Conservation (phyloP, 2,113 vertebrate genomes). For the Podilymbus podiceps region DNA sequence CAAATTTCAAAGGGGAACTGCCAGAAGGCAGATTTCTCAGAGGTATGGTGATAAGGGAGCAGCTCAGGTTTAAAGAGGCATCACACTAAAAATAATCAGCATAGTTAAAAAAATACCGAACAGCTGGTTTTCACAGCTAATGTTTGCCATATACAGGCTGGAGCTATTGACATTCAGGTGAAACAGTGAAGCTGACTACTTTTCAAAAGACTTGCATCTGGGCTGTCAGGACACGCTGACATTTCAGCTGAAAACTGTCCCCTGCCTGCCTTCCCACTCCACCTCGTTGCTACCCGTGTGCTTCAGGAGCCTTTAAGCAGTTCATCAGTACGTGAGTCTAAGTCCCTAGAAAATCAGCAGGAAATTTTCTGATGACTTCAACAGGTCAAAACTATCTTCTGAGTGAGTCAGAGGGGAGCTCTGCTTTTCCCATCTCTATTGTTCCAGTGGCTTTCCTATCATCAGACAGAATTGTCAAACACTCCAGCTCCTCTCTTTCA, state of each 20-base stretch:
- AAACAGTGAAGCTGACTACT: not conserved
- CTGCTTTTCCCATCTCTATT: not conserved
- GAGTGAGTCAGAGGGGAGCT: not conserved
- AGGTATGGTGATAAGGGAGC: not conserved
- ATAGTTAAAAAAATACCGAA: not conserved
- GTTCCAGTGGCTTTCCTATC: not conserved
- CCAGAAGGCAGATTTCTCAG: slow-evolving; percentile 10
- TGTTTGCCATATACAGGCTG: not conserved
- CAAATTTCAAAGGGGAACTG: not conserved
- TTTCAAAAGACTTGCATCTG: not conserved
- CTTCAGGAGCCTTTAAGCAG: not conserved
- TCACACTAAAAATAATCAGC: slow-evolving; percentile 20
- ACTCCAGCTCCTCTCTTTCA: not conserved
- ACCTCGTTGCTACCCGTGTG: rapidly evolving
- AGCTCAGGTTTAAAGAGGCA: not conserved
- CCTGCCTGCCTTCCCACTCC: not conserved
- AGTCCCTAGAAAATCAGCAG: not conserved
- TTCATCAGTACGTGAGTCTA: not conserved
- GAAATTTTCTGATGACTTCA: not conserved
- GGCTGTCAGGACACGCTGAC: not conserved
- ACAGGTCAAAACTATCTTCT: not conserved
- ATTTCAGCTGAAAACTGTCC: not conserved
- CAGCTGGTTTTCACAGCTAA: not conserved
- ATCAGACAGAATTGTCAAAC: not conserved
- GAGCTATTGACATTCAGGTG: not conserved